Conservation (phyloP, 2,797 vertebrate species). For the Paratrypauchen microcephalus region DNA sequence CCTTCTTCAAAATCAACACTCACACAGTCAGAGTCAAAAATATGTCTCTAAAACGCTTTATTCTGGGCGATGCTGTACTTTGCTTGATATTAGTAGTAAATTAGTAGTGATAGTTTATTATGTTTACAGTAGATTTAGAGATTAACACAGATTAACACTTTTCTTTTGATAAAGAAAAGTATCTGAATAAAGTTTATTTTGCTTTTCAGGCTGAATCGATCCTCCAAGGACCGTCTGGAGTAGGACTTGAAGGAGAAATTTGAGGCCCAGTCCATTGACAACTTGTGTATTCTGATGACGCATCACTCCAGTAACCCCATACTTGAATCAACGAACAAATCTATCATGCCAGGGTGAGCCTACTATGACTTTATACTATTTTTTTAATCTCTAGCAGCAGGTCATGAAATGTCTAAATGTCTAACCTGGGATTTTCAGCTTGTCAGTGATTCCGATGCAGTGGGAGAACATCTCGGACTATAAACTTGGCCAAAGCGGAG, state of each 20-base stretch:
- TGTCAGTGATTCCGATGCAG: constrained; percentile 79
- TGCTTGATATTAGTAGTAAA: too few relatives aligned
- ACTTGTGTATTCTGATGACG: constrained; percentile 81
- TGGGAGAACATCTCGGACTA: constrained; percentile 85
- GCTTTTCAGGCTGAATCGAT: constrained; percentile 82
- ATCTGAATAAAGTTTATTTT: background rate
- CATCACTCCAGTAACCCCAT: constrained; percentile 67
- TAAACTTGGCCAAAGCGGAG: constrained; percentile 84
- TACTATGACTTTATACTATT: background rate
- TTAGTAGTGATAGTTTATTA: too few relatives aligned
- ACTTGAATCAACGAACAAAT: constrained; percentile 35
- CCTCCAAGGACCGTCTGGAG: constrained; percentile 85
- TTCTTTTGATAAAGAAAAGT: background rate
- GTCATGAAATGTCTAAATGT: background rate
- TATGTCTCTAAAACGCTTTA: too few relatives aligned
- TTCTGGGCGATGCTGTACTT: too few relatives aligned
- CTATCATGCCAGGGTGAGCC: constrained; percentile 42
- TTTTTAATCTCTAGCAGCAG: background rate
- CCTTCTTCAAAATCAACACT: too few relatives aligned
- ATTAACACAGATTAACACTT: background rate
- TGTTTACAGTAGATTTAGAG: too few relatives aligned
- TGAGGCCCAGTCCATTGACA: constrained; percentile 83
- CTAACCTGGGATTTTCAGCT: constrained; percentile 34
- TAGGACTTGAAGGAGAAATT: constrained; percentile 88
- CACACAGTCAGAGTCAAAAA: too few relatives aligned